Evolutionary conservation across 2,113 vertebrate species (phyloP).

Genomic region (Colossoma macropomum): DNA sequence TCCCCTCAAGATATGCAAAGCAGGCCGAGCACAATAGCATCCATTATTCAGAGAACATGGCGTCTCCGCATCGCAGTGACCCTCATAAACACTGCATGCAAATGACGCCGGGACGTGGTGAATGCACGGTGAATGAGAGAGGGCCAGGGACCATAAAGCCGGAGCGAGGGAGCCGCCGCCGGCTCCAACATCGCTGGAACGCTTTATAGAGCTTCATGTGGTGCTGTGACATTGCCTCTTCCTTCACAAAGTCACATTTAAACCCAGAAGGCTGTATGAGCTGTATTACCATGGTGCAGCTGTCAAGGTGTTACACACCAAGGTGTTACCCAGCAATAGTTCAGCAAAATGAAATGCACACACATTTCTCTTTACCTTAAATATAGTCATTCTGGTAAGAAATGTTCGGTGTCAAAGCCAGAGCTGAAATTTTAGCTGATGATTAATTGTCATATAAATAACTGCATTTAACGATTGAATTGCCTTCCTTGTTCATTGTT

Average conservation of each 20-base stretch:
- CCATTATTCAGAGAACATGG: constrained; percentile 45
- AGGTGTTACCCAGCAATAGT: not conserved
- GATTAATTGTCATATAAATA: too few species aligned
- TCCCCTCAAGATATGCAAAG: constrained; percentile 48
- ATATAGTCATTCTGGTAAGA: too few species aligned
- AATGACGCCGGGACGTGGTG: constrained; percentile 19
- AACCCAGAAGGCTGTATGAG: not conserved
- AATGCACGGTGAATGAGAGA: constrained; percentile 3
- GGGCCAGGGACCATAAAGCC: constrained; percentile 2
- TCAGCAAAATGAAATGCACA: not conserved
- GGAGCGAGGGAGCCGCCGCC: not conserved
- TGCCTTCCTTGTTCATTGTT: too few species aligned
- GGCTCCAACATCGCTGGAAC: not conserved
- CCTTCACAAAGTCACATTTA: not conserved
- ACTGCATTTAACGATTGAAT: too few species aligned
- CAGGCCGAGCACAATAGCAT: constrained; percentile 29
- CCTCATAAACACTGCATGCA: constrained; percentile 49
- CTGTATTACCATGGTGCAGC: not conserved
- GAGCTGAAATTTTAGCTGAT: too few species aligned
- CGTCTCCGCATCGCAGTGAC: constrained; percentile 23
- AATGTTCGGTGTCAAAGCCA: too few species aligned
- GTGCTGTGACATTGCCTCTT: constrained; percentile 1
- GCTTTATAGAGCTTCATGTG: constrained; percentile 18
- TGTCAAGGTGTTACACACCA: not conserved
- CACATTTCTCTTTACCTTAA: too few species aligned